Evolutionary conservation across 2,797 vertebrate genomes (phyloP), one percentile per base, ranked within the genome.

Genomic region (Geotria australis): DNA sequence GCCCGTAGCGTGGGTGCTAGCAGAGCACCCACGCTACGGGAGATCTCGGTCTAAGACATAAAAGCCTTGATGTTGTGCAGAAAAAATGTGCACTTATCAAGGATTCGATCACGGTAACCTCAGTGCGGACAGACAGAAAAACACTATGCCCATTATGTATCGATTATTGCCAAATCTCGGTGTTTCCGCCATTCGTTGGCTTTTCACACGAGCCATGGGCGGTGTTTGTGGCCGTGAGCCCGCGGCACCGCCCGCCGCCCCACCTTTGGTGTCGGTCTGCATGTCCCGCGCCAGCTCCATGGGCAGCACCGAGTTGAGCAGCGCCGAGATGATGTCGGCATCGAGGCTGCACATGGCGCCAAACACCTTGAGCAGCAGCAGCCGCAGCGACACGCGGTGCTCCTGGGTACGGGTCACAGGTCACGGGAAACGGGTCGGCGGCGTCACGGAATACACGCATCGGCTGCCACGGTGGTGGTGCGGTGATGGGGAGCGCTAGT

Each of bases 211-310:
- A 12, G 11, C 49, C 49, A 14, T 53, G 6, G 11, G 14, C 14
- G 11, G 14, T 3, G 11, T 49, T 2, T 24, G 24, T 38, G 24
- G 24, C 24, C 24, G 38, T n/a, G n/a, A n/a, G n/a, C 24, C 24
- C 24, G 38, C 24, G 24, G 24, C 24, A 38, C 38, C 24, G 24
- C 24, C 24, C 15, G 15, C 15, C 15, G 15, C 15, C 15, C 15
- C 15, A 93, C 91, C 91, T 67, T 89, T 81, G 0, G 74, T 85
- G 73, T 85, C 78, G 0, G 77, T 80, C 73, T 93, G 88, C 61
- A 98, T 77, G 70, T 98, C 91, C n/a, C 89, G 69, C 2, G 88
- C 88, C 65, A 98, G 76, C 71, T 95, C 91, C 83, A 98, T 93
- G 0, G 86, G 83, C 58, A 98, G 76, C 68, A 96, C 80, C 0